phyloP scores from a whole-genome alignment of 2,113 vertebrate genomes.

The Casuarius casuarius region DNA sequence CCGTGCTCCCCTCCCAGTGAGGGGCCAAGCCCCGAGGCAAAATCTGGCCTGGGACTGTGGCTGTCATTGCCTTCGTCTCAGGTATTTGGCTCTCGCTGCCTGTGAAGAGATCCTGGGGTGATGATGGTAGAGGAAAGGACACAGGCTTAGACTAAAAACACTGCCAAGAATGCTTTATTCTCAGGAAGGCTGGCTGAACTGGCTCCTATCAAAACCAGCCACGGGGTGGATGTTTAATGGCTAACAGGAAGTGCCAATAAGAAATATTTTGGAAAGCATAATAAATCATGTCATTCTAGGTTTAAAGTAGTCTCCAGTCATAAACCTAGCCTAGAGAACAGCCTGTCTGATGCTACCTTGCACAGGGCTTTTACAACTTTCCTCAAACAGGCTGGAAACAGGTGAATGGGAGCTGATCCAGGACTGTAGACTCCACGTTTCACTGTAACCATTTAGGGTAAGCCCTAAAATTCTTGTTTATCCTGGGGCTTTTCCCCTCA shows the following conservation, averaged over 20 bases:
- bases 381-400: background rate
- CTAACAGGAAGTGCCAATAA: background rate
- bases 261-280: background rate
- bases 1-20: background rate
- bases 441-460: background rate
- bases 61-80: background rate
- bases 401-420: background rate
- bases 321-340: background rate
- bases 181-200: background rate
- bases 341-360: rapidly evolving
- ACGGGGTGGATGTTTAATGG: background rate
- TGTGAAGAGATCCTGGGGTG: background rate
- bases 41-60: background rate
- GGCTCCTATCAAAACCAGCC: background rate
- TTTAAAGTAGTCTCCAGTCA: background rate
- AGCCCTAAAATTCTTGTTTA: background rate
- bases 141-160: background rate
- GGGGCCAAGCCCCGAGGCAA: rapidly evolving
- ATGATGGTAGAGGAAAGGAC: background rate
- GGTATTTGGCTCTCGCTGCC: background rate
- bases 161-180: background rate
- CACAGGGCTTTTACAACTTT: background rate
- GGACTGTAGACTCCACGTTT: background rate
- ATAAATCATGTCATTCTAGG: background rate
- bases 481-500: background rate